Evolutionary conservation across 2,113 vertebrate species (phyloP), one percentile per base, ranked within the genome.

Genomic region (Oriolus oriolus): DNA sequence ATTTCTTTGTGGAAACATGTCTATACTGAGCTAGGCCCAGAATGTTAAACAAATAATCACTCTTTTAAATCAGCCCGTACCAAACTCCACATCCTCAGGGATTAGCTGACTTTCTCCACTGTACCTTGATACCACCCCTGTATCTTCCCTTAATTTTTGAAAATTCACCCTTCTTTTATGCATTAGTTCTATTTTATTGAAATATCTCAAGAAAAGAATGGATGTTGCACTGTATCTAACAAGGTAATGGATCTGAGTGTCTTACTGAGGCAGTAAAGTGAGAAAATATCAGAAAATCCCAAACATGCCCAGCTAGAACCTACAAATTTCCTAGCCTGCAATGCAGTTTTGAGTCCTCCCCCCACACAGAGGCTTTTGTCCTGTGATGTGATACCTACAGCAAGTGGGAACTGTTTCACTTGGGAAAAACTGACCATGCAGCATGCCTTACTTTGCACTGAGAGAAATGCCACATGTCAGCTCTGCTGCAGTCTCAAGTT

Each of bases 381-480:
- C 54, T 77, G 93, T 91, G 94, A 96, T 83, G 75, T 87, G 92
- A 91, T 94, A 93, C 75, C 87, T 95, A 80, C 52, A 70, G 75
- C 37, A 64, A 94, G 84, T 54, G 89, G 77, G 57, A 90, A 80
- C 54, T 88, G 64, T 93, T 96, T 95, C 87, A 65, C 79, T 90
- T 63, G 33, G 76, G 93, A 85, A 91, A 90, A 93, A 80, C 90
- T 65, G 89, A 50, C 63, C 82, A 66, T 85, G 84, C 81, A 91
- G 54, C 52, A 18, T 78, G 91, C 47, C 63, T 94, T 84, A 30
- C 68, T 76, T 60, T 9, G 22, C 60, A 66, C 87, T 52, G 54
- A 96, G 59, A 95, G 82, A 93, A 94, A 95, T 84, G 93, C 92
- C 95, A 93, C 87, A 95, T 94, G 93, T 75, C 85, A 84, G 69